A percentile compares a stretch with the other conserved stretches of the same genome.
These are phyloP conservation scores for Alouatta palliata DNA, from an alignment of 2,113 vertebrate species.

Conservation along the genomic window DNA sequence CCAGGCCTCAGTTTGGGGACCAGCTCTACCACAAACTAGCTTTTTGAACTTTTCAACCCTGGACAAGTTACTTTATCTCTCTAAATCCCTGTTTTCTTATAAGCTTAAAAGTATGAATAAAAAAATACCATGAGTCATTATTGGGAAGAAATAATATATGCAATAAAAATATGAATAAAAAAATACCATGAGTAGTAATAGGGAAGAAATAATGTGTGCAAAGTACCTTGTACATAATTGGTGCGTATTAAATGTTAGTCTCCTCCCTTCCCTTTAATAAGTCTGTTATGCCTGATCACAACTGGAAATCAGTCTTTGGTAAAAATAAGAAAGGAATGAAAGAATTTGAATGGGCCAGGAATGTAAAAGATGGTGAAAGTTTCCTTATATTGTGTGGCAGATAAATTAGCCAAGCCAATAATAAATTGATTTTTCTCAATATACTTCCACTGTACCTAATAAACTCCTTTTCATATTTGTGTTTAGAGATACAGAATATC, in stretches of 20 bases:
- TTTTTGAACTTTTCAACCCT: background rate
- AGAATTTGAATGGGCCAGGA: background rate
- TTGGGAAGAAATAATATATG: background rate
- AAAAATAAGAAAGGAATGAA: background rate
- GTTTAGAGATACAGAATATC: background rate
- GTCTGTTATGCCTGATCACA: background rate
- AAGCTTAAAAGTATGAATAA: background rate
- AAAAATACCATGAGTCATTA: background rate
- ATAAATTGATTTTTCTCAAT: constrained; percentile 8
- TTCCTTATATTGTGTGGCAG: background rate
- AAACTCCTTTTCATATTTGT: background rate
- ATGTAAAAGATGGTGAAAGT: background rate
- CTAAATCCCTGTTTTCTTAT: background rate
- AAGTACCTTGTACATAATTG: background rate
- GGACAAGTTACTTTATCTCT: background rate
- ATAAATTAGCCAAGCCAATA: background rate
- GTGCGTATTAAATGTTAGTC: background rate
- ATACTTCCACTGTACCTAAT: background rate
- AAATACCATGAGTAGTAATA: background rate
- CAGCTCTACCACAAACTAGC: background rate
- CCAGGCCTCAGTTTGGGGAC: background rate
- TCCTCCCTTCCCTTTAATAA: background rate
- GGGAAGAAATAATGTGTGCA: background rate
- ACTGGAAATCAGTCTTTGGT: background rate
- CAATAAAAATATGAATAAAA: background rate